Evolutionary conservation across 23 tunicate genomes (phyloP).

Genomic region (Halocynthia roretzi): DNA sequence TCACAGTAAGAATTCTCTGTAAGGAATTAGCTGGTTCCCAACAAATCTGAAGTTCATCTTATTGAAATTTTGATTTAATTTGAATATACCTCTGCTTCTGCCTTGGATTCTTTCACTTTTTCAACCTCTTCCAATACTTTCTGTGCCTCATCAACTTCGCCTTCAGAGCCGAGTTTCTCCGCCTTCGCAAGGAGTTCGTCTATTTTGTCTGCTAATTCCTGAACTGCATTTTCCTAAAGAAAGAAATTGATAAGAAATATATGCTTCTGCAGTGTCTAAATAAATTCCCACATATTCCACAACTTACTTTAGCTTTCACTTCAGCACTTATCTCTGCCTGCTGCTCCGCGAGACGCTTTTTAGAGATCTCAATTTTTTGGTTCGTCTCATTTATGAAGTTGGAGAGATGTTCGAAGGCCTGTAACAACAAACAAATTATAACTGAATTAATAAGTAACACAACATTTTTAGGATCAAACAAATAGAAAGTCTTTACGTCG

Average conservation of each 20-base stretch:
- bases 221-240: conserved; percentile 59
- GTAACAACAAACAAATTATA: not conserved
- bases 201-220: conserved; percentile 82
- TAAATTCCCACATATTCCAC: not conserved
- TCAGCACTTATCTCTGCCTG: conserved; percentile 93
- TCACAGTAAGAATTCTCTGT: too few relatives aligned
- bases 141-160: conserved; percentile 90
- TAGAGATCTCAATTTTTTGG: conserved; percentile 74
- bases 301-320: conserved; percentile 56
- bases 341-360: conserved; percentile 84
- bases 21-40: too few relatives aligned
- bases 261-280: not conserved
- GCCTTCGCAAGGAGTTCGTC: conserved; percentile 85
- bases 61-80: too few relatives aligned
- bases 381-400: conserved; percentile 79
- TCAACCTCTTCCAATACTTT: conserved; percentile 70
- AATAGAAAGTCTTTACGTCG: conserved; percentile 23
- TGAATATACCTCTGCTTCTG: conserved; percentile 64
- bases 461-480: not conserved
- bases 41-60: too few relatives aligned
- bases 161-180: conserved; percentile 87
- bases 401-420: conserved; percentile 69
- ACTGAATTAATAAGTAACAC: not conserved
- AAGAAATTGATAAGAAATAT: not conserved
- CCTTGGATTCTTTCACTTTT: conserved; percentile 54